Evolutionary conservation across 64 coral and sea anemone genomes (phyloP).

Genomic region (Astreopora myriophthalma): DNA sequence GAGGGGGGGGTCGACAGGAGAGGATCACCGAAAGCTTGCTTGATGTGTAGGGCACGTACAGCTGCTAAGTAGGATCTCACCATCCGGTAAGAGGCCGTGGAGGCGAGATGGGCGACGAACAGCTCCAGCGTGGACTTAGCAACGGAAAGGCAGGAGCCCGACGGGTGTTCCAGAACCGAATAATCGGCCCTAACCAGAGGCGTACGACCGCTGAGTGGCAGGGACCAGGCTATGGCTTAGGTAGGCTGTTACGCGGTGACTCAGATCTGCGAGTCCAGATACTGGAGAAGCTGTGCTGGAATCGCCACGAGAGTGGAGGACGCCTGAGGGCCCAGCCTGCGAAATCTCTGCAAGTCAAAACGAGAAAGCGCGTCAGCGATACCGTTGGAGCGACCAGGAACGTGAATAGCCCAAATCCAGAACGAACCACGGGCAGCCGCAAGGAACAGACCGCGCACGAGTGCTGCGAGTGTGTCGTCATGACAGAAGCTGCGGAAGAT

Average conservation of each 20-base stretch:
- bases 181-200: too few relatives aligned
- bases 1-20: too few relatives aligned
- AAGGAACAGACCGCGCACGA: not conserved
- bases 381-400: not conserved
- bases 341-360: not conserved
- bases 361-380: constrained; percentile 38
- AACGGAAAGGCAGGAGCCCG: too few relatives aligned
- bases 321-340: not conserved
- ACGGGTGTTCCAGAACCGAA: too few relatives aligned
- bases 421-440: not conserved
- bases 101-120: not conserved
- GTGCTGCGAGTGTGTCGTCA: not conserved
- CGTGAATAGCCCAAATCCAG: not conserved
- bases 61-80: too few relatives aligned
- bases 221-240: not conserved
- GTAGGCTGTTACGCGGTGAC: not conserved
- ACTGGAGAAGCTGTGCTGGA: not conserved
- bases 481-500: not conserved
- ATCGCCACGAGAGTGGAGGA: not conserved
- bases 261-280: not conserved
- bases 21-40: too few relatives aligned
- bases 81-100: not conserved
- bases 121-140: not conserved
- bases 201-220: not conserved
- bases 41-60: too few relatives aligned